These are phyloP conservation scores for Phalacrocorax brasilianus DNA, from an alignment of 2,113 vertebrate species.

Conservation along the genomic window DNA sequence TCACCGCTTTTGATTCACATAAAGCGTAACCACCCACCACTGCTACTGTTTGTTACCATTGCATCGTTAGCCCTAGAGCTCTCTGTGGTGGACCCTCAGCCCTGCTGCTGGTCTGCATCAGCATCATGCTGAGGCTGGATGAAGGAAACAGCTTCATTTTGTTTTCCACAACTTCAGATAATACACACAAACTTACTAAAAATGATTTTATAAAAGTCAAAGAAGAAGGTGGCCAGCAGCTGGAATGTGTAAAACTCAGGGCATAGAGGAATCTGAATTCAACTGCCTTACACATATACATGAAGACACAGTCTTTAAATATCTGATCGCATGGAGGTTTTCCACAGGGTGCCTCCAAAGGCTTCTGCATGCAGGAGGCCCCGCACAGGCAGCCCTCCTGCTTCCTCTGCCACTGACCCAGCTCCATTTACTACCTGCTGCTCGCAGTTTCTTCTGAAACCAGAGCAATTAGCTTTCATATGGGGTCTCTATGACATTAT, in stretches of 20 bases:
- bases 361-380: not conserved
- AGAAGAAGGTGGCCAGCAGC: not conserved
- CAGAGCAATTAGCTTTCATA: not conserved
- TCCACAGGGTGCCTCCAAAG: not conserved
- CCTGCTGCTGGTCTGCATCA: accelerated
- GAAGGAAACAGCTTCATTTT: not conserved
- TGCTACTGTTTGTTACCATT: accelerated
- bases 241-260: not conserved
- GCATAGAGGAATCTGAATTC: not conserved
- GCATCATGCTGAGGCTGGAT: accelerated
- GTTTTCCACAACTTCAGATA: not conserved
- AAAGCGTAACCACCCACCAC: accelerated
- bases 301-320: not conserved
- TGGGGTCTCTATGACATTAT: not conserved
- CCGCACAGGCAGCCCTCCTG: not conserved
- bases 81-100: not conserved
- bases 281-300: not conserved
- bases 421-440: not conserved
- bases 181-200: not conserved
- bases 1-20: not conserved
- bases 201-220: not conserved
- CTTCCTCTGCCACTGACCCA: not conserved
- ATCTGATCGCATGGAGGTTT: not conserved
- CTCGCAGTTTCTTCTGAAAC: not conserved
- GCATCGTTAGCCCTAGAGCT: not conserved